Percentiles rank a stretch among this genome's conserved stretches.
Evolutionary conservation across 1,140 invertebrate genomes (phyloP).

Genomic region (Leptopilina clavipes): DNA sequence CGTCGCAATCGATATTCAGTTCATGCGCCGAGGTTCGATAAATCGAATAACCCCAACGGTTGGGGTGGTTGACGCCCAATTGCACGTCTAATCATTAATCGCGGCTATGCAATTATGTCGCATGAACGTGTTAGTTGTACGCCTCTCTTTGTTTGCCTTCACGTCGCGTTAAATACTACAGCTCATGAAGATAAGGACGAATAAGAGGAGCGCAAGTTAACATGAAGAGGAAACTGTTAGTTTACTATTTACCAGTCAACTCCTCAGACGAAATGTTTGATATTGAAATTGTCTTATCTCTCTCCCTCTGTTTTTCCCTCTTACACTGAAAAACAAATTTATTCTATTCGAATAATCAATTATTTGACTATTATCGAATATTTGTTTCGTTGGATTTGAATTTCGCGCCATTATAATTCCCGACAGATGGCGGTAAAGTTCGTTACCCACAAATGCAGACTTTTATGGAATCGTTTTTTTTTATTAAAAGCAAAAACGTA

Average conservation of each 20-base stretch:
- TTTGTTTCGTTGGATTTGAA: background rate
- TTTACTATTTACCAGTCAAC: background rate
- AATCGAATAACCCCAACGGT: slow-evolving; percentile 68
- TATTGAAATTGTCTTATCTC: background rate
- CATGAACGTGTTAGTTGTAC: slow-evolving; percentile 57
- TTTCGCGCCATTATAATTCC: background rate
- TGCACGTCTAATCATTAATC: slow-evolving; percentile 73
- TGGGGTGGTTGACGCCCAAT: slow-evolving; percentile 65
- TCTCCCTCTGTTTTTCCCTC: too few relatives aligned
- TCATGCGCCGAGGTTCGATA: slow-evolving; percentile 62
- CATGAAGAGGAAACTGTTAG: slow-evolving; percentile 34
- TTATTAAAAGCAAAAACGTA: too few relatives aligned
- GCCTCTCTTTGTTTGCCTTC: slow-evolving; percentile 62
- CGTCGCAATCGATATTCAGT: slow-evolving; percentile 62
- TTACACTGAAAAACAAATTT: too few relatives aligned
- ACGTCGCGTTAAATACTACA: slow-evolving; percentile 24
- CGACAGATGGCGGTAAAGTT: background rate
- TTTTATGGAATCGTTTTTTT: too few relatives aligned
- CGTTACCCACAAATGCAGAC: too few relatives aligned
- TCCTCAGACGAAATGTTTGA: background rate
- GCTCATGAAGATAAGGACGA: slow-evolving; percentile 39
- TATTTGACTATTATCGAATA: too few relatives aligned
- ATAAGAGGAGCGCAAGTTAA: slow-evolving; percentile 27
- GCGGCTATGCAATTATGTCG: slow-evolving; percentile 68
- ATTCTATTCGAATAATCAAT: too few relatives aligned